Evolutionary conservation across 2,113 vertebrate genomes (phyloP).

Genomic region (Octodon degus): DNA sequence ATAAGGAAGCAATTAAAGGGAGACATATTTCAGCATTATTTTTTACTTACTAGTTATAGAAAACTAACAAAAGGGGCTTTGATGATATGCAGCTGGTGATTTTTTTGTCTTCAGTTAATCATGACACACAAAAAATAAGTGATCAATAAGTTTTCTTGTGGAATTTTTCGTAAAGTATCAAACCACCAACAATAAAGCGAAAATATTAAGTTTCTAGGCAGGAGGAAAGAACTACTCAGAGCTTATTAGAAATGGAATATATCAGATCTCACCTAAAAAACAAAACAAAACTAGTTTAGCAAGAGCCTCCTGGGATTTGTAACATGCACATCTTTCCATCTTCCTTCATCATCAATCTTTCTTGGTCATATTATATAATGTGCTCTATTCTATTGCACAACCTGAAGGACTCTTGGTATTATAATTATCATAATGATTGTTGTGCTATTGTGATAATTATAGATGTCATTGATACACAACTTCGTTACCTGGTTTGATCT

Average conservation of each 20-base stretch:
- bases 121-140: background rate
- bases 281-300: background rate
- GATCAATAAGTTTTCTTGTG: background rate
- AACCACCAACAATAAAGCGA: background rate
- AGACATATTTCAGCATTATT: conserved; percentile 11
- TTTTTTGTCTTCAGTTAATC: conserved; percentile 28
- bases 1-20: conserved; percentile 8
- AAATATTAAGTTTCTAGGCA: background rate
- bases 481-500: background rate
- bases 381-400: background rate
- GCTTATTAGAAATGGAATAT: conserved; percentile 24
- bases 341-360: background rate
- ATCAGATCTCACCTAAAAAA: background rate
- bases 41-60: conserved; percentile 17
- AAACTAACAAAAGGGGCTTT: background rate
- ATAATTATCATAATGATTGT: background rate
- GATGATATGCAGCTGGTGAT: background rate
- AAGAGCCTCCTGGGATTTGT: background rate
- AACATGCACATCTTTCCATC: background rate
- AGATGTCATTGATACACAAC: background rate
- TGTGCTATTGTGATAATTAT: background rate
- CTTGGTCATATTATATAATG: background rate
- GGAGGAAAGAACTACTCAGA: background rate
- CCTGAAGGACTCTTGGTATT: background rate
- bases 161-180: background rate